Evolutionary conservation across 2,113 vertebrate species (phyloP), one percentile per base, ranked within the genome.

Genomic region (Gallinago undulata): DNA sequence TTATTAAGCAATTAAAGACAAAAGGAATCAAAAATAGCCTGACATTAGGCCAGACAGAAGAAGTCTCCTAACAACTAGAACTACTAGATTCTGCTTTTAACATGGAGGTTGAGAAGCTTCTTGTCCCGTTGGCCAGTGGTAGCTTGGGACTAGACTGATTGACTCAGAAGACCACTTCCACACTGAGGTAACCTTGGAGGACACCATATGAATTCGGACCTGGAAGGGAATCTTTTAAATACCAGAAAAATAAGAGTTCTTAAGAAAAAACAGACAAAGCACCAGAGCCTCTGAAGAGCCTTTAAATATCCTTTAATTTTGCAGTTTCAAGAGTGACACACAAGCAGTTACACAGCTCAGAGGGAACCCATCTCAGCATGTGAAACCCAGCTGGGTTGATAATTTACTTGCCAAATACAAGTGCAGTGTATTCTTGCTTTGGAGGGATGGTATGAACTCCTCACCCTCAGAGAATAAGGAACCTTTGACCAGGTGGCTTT

Each of bases 251-350:
- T 2, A 10, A 41, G 21, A 62, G 5, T 6, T 30, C 28, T 53
- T 70, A 33, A n/a, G 33, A 43, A 70, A 41, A 21, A 39, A 3
- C 6, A 76, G 25, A 39, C 6, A 90, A 83, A 74, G 27, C 41
- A 78, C 43, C 13, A 80, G 35, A 64, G 57, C 15, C 69, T 76
- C 51, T 85, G 64, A 74, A 68, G 82, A 84, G 82, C 86, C 83
- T 96, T 78, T 15, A 81, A 92, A 67, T 45, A 77, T 30, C 48
- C 37, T 97, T 98, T 96, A 97, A 96, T 98, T 94, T 64, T 87
- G 51, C 80, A 53, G 13, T 93, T 78, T 80, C 63, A 63, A 78
- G 92, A 72, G 4, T 28, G 79, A 79, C 60, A 76, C 73, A 91
- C 45, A 90, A 93, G 80, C 50, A 92, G 84, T 80, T 83, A 50